phyloP scores from a whole-genome alignment of 2,113 vertebrate genomes.

The Stegastes partitus region DNA sequence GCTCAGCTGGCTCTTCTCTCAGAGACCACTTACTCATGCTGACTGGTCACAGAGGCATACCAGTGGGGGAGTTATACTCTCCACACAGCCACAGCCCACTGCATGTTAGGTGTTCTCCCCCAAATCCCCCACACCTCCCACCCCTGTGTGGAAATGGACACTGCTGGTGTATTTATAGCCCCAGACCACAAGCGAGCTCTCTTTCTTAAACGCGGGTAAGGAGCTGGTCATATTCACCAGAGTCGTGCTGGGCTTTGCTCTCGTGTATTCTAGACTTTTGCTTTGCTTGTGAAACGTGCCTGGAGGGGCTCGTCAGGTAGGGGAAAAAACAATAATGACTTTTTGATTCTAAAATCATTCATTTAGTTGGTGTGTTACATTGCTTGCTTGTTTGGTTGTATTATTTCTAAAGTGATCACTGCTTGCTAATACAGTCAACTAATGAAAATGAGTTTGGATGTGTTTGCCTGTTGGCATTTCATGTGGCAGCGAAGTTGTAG shows the following conservation, averaged over 20 bases:
- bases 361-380: not conserved
- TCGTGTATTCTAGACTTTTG: slow-evolving; percentile 44
- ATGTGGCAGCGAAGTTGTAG: not conserved
- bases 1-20: slow-evolving; percentile 47
- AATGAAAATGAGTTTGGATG: too few species aligned
- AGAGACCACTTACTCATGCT: slow-evolving; percentile 43
- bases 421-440: not conserved
- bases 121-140: slow-evolving; percentile 21
- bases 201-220: slow-evolving; percentile 73
- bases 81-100: slow-evolving; percentile 39
- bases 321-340: not conserved
- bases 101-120: slow-evolving; percentile 67
- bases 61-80: slow-evolving; percentile 36
- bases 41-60: slow-evolving; percentile 60
- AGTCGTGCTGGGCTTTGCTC: slow-evolving; percentile 44
- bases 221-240: slow-evolving; percentile 49
- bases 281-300: slow-evolving; percentile 19
- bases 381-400: not conserved
- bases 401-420: not conserved
- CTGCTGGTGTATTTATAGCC: slow-evolving; percentile 85
- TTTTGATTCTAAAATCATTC: not conserved
- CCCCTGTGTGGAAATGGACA: slow-evolving; percentile 81
- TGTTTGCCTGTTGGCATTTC: not conserved
- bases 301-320: slow-evolving; percentile 66
- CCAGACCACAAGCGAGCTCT: slow-evolving; percentile 60